phyloP scores from a whole-genome alignment of 2,888 invertebrate species.

The Rutpela maculata region DNA sequence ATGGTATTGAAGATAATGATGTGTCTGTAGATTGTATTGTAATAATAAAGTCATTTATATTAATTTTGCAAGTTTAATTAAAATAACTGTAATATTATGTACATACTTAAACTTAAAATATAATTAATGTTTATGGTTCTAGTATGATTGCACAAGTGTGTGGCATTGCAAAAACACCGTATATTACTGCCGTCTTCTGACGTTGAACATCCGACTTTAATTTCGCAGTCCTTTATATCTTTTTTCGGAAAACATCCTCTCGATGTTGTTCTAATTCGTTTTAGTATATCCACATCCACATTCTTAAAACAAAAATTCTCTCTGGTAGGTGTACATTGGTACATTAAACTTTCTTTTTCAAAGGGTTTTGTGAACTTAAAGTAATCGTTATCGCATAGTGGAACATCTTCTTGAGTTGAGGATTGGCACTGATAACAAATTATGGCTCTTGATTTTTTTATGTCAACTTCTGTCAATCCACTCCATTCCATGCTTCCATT shows the following conservation, averaged over 20 bases:
- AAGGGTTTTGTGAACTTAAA: conserved; percentile 51
- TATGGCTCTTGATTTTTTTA: conserved; percentile 48
- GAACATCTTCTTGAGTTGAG: conserved; percentile 46
- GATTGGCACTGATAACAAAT: conserved; percentile 60
- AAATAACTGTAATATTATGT: background rate
- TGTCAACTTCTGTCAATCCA: background rate
- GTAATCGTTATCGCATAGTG: conserved; percentile 52
- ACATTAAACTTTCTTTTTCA: conserved; percentile 49
- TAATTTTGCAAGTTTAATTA: conserved; percentile 18
- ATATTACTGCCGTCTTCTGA: conserved; percentile 41
- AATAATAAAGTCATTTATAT: background rate
- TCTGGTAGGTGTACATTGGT: conserved; percentile 55
- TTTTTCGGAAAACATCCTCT: conserved; percentile 54
- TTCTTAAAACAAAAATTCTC: conserved; percentile 57
- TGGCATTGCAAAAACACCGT: conserved; percentile 57
- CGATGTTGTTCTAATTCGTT: conserved; percentile 47
- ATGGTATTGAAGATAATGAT: conserved; percentile 40
- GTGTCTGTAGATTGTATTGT: conserved; percentile 32
- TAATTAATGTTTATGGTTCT: background rate
- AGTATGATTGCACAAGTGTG: conserved; percentile 54
- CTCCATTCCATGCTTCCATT: no score
- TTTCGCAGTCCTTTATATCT: conserved; percentile 43
- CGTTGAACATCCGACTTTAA: conserved; percentile 55
- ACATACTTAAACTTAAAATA: conserved; percentile 10
- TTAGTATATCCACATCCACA: conserved; percentile 35